These are phyloP conservation scores for Laspeyria flexula DNA, from an alignment of 2,888 invertebrate genomes.

Conservation along the genomic window DNA sequence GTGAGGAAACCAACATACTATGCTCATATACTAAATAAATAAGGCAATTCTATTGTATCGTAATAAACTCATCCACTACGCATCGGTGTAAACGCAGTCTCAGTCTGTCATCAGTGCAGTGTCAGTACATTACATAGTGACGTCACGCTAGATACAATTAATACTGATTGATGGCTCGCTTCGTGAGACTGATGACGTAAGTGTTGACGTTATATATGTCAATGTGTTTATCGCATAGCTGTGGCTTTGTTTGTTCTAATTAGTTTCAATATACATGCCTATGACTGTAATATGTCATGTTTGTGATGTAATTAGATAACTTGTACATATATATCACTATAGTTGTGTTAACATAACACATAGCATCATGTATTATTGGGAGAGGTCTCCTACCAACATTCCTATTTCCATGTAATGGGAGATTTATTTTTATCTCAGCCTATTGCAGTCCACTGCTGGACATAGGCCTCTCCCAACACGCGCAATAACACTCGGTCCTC, in stretches of 20 bases:
- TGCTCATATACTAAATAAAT: no score
- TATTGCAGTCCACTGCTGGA: no score
- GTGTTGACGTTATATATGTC: constrained; percentile 33
- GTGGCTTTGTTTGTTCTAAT: constrained; percentile 27
- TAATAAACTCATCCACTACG: neutral
- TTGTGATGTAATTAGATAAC: neutral
- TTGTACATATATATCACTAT: no score
- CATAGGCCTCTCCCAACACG: no score
- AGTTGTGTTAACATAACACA: no score
- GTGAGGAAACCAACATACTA: no score
- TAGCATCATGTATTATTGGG: no score
- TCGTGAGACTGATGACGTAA: constrained; percentile 33
- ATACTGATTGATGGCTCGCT: constrained; percentile 36
- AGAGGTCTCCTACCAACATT: no score
- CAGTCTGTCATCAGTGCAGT: constrained; percentile 21
- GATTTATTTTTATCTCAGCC: no score
- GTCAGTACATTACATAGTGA: constrained; percentile 14
- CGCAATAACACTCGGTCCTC: no score
- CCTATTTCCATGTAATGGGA: no score
- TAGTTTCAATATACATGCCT: constrained; percentile 9
- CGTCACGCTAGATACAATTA: constrained; percentile 25
- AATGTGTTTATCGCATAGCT: constrained; percentile 31
- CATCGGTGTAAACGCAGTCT: constrained; percentile 1
- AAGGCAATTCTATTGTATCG: no score
- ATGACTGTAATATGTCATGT: neutral